These are phyloP conservation scores for Manacus vitellinus DNA, from an alignment of 2,113 vertebrate species.

Conservation along the genomic window DNA sequence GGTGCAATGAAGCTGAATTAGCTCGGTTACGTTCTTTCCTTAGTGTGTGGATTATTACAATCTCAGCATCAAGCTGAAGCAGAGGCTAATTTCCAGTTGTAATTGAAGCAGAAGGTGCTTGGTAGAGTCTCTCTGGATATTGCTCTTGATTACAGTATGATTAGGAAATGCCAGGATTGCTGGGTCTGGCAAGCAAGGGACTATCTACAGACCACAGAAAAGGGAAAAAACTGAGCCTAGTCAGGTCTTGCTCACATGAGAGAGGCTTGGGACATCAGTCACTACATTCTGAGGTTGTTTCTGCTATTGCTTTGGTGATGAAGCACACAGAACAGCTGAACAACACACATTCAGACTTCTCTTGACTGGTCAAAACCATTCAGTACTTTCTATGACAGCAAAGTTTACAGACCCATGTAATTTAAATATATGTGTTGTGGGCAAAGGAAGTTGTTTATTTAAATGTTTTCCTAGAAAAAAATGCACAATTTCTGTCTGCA, in stretches of 20 bases:
- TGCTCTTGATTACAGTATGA: neutral
- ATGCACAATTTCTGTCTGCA: neutral
- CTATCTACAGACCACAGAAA: neutral
- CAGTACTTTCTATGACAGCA: neutral
- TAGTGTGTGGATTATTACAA: neutral
- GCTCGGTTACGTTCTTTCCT: neutral
- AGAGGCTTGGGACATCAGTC: neutral
- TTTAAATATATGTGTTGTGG: neutral
- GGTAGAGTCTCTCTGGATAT: rapidly evolving
- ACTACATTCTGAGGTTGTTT: rapidly evolving
- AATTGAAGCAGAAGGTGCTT: neutral
- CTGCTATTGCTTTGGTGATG: neutral
- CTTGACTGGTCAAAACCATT: neutral
- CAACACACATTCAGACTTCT: neutral
- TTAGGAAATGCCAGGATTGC: neutral
- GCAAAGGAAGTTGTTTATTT: neutral
- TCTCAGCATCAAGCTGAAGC: neutral
- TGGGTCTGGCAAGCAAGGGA: neutral
- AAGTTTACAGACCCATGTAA: neutral
- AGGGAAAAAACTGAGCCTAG: neutral
- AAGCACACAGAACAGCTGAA: neutral
- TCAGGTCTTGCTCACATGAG: neutral
- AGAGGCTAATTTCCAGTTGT: neutral
- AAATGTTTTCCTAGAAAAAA: neutral
- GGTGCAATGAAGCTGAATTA: rapidly evolving